phyloP scores from a whole-genome alignment of 2,113 vertebrate genomes.

The Monopterus albus region DNA sequence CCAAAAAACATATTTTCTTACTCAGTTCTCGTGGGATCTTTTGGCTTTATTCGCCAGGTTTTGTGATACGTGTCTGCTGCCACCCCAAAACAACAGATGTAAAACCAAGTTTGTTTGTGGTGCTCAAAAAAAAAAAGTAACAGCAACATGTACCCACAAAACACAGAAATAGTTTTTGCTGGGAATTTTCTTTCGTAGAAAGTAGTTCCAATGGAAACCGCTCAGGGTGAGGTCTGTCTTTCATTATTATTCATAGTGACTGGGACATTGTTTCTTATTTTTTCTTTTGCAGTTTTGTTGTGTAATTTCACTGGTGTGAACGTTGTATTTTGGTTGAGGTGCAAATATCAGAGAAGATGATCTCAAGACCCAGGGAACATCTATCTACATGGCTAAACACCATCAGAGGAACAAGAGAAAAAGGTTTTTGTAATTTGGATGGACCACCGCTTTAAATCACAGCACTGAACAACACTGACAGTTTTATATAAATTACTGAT shows the following conservation, averaged over 20 bases:
- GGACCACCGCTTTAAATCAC: not conserved
- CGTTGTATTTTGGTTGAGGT: too few relatives aligned
- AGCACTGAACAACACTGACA: not conserved
- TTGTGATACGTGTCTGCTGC: not conserved
- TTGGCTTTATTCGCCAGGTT: not conserved
- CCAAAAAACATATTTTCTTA: not conserved
- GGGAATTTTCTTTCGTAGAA: not conserved
- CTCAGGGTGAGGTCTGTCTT: not conserved
- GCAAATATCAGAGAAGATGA: too few relatives aligned
- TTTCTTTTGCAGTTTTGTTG: too few relatives aligned
- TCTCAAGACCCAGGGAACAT: too few relatives aligned
- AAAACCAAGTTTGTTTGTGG: not conserved
- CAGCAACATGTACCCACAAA: not conserved
- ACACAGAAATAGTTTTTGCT: not conserved
- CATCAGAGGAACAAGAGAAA: too few relatives aligned
- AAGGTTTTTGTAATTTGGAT: too few relatives aligned
- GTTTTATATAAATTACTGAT: conserved; percentile 2
- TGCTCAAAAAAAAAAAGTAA: not conserved
- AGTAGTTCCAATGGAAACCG: not conserved
- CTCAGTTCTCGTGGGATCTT: not conserved
- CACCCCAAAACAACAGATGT: too few relatives aligned
- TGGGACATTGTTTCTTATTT: too few relatives aligned
- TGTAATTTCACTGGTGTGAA: too few relatives aligned
- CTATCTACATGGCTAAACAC: fast-evolving
- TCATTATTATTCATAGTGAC: too few relatives aligned